Evolutionary conservation across 35 echinoderm and acorn worm genomes (phyloP).

Genomic region (Heliocidaris erythrogramma): DNA sequence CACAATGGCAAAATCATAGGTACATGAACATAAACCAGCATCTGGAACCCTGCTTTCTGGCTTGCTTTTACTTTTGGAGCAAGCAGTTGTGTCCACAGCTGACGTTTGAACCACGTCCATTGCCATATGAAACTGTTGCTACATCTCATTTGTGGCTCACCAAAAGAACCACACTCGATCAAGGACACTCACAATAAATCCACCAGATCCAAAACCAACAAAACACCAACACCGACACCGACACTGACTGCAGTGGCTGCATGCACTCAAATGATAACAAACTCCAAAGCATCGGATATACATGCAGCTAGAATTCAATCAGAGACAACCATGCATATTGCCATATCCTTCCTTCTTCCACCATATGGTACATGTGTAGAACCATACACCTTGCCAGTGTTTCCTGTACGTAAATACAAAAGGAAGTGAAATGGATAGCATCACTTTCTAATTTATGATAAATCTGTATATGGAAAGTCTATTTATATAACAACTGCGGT

Average conservation of each 20-base stretch:
- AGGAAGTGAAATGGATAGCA: background rate
- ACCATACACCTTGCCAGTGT: background rate
- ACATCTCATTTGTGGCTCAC: background rate
- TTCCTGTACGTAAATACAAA: background rate
- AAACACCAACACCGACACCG: background rate
- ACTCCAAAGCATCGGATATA: background rate
- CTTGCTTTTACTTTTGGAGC: background rate
- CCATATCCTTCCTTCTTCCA: background rate
- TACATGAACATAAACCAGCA: no score
- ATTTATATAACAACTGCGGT: background rate
- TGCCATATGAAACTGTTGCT: background rate
- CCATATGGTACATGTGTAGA: background rate
- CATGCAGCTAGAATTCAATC: background rate
- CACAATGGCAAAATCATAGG: background rate
- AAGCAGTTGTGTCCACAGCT: background rate
- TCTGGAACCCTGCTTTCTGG: background rate
- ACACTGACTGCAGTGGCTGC: background rate
- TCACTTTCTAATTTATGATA: slow-evolving; percentile 13
- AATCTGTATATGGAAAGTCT: background rate
- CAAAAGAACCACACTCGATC: background rate
- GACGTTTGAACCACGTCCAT: background rate
- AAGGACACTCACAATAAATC: no score
- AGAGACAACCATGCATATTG: background rate
- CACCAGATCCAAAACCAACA: background rate
- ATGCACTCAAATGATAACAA: background rate